Evolutionary conservation across 2,113 vertebrate genomes (phyloP), one percentile per base, ranked within the genome.

Genomic region (Elachura formosa): DNA sequence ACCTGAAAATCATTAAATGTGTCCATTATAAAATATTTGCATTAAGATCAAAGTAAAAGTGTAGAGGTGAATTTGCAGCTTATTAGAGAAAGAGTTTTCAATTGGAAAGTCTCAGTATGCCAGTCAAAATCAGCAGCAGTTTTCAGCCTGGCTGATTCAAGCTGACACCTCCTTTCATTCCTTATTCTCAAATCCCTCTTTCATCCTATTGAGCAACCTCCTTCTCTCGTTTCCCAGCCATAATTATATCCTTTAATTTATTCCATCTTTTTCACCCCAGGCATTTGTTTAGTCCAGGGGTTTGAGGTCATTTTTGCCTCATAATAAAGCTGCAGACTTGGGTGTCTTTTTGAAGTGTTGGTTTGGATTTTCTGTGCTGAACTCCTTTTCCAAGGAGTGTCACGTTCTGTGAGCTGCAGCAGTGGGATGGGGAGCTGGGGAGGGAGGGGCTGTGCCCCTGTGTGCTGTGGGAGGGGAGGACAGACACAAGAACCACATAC

Each of bases 1-100:
- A 90, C 54, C 93, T 93, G 93, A 94, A 90, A 92, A 93, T 97
- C 90, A 94, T 94, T 95, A 96, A 93, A 96, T 96, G 68, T 95
- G 84, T 96, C 94, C 91, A 68, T 94, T 96, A 69, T 95, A 93
- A 95, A 97, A 87, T 87, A 89, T 96, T 96, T 94, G 80, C 78
- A 64, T 95, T 77, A 84, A 82, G 83, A 91, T 87, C 84, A 95
- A 95, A 95, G 87, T 52, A 46, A 59, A 86, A 63, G 38, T 56
- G 38, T 79, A 63, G 92, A 49, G 87, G 72, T 68, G 87, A 93
- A 88, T 90, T 90, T 95, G 56, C 76, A 61, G 66, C 87, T 96
- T 96, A 55, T 90, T 96, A 67, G 72, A 75, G 86, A 94, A 76
- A 19, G 74, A 40, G 67, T 91, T 92, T 81, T 76, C 87, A 95